Evolutionary conservation across 2,113 vertebrate species (phyloP).

Genomic region (Pelecanus crispus): DNA sequence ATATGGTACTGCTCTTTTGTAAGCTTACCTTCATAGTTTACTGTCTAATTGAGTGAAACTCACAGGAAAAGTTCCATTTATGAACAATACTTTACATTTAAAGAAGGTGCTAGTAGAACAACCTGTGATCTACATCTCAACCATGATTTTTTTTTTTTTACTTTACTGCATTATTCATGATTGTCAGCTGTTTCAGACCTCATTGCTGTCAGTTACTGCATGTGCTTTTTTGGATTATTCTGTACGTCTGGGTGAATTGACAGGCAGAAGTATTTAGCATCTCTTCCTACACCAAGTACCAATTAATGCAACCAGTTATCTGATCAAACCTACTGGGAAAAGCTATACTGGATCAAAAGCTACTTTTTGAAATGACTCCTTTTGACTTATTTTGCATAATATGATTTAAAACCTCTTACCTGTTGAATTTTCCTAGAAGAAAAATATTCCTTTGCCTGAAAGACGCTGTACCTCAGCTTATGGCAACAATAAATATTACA

Average conservation of each 20-base stretch:
- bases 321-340: conserved; percentile 21
- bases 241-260: conserved; percentile 34
- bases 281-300: conserved; percentile 13
- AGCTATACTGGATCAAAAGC: conserved; percentile 10
- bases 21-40: not conserved
- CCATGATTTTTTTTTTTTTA: not conserved
- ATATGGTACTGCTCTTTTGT: not conserved
- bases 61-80: not conserved
- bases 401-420: conserved; percentile 4
- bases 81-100: not conserved
- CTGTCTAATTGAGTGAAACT: conserved; percentile 7
- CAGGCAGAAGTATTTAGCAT: conserved; percentile 43
- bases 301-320: conserved; percentile 49
- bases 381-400: conserved; percentile 21
- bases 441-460: not conserved
- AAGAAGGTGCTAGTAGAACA: conserved; percentile 17
- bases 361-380: not conserved
- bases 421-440: not conserved
- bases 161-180: conserved; percentile 52
- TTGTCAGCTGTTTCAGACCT: conserved; percentile 17
- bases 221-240: conserved; percentile 16
- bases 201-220: conserved; percentile 19
- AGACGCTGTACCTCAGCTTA: not conserved
- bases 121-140: conserved; percentile 3
- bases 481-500: not conserved